Conservation (phyloP, 2,113 vertebrate genomes). For the Pedionomus torquatus region DNA sequence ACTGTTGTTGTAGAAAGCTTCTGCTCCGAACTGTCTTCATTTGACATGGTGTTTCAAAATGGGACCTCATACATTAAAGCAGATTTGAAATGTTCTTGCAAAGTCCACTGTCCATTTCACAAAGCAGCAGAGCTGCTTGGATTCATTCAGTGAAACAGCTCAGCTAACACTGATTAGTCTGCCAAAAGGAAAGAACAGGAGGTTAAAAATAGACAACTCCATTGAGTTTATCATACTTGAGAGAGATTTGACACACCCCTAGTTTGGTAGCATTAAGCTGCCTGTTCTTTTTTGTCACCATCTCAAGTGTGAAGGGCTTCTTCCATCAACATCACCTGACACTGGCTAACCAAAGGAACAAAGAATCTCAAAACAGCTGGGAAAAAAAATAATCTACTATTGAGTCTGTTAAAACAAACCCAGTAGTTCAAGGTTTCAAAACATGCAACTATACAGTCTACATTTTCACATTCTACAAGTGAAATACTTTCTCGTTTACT, state of each 20-base stretch:
- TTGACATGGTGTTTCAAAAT: constrained; percentile 71
- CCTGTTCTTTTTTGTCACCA: constrained; percentile 69
- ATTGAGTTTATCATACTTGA: constrained; percentile 85
- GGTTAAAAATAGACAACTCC: constrained; percentile 89
- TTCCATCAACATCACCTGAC: constrained; percentile 51
- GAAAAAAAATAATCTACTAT: background rate
- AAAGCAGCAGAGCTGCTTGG: constrained; percentile 24
- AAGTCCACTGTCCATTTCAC: constrained; percentile 35
- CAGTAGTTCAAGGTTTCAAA: constrained; percentile 11
- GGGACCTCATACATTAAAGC: background rate
- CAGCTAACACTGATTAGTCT: constrained; percentile 70
- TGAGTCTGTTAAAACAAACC: background rate
- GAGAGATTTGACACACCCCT: constrained; percentile 82
- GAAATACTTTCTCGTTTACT: background rate
- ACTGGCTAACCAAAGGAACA: constrained; percentile 43
- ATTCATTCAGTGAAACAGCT: constrained; percentile 75
- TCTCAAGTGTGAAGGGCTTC: constrained; percentile 59
- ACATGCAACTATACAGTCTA: background rate
- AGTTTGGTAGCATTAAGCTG: constrained; percentile 75
- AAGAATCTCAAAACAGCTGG: constrained; percentile 17
- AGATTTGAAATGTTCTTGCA: background rate
- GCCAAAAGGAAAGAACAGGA: constrained; percentile 82
- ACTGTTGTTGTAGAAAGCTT: constrained; percentile 81
- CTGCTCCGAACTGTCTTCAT: constrained; percentile 48
- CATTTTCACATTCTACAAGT: background rate